These are phyloP conservation scores for Trichogramma evanescens DNA, from an alignment of 2,888 invertebrate species.

Conservation along the genomic window DNA sequence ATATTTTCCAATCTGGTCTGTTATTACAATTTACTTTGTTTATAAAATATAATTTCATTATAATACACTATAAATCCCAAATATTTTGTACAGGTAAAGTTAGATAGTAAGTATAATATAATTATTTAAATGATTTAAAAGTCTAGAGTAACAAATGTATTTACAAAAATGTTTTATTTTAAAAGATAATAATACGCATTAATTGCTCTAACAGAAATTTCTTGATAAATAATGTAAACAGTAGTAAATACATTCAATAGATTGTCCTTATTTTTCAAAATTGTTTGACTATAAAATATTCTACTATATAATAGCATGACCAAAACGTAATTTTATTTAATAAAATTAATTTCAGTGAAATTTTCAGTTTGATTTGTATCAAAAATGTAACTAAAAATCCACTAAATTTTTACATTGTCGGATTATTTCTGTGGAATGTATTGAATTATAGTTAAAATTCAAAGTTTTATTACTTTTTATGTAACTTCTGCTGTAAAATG, in stretches of 20 bases:
- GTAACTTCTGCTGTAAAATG: too few relatives aligned
- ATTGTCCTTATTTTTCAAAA: background rate
- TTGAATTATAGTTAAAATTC: background rate
- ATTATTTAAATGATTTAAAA: too few relatives aligned
- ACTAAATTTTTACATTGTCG: background rate
- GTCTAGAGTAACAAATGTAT: background rate
- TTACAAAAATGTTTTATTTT: background rate
- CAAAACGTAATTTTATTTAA: background rate
- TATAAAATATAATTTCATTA: slow-evolving; percentile 15
- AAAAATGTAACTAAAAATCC: background rate
- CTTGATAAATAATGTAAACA: background rate
- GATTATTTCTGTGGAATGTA: slow-evolving; percentile 1
- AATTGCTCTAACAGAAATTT: slow-evolving; percentile 2
- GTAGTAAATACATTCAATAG: slow-evolving; percentile 10
- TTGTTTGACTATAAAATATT: slow-evolving; percentile 8
- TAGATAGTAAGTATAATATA: too few relatives aligned
- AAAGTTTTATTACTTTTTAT: background rate
- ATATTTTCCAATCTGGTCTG: slow-evolving; percentile 41
- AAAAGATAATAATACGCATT: background rate
- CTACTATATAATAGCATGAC: slow-evolving; percentile 10
- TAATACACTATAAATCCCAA: background rate
- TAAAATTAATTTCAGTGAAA: background rate
- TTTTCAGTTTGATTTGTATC: background rate
- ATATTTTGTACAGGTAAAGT: too few relatives aligned
- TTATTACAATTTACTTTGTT: slow-evolving; percentile 23